Evolutionary conservation across 2,888 invertebrate genomes (phyloP).

Genomic region (Aspidapion aeneum): DNA sequence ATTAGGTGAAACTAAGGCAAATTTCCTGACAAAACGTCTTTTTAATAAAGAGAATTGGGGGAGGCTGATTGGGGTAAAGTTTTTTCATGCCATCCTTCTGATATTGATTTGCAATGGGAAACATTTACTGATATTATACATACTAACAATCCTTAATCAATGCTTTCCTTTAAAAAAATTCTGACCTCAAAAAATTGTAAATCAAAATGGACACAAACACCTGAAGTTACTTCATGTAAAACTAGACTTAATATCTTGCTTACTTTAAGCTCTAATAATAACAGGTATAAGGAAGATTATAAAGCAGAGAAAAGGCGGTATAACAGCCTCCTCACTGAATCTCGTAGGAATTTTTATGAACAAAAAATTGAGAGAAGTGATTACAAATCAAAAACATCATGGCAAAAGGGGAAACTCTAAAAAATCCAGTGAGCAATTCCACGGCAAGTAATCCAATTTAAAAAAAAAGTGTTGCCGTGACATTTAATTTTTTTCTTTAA

Average conservation of each 20-base stretch:
- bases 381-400: background rate
- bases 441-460: no score
- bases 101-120: background rate
- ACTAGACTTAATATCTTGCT: background rate
- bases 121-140: background rate
- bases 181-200: background rate
- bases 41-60: background rate
- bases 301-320: background rate
- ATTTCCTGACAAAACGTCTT: background rate
- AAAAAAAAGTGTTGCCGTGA: no score
- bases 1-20: background rate
- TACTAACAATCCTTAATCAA: background rate
- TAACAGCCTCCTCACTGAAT: background rate
- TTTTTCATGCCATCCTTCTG: background rate
- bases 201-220: background rate
- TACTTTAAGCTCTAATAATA: background rate
- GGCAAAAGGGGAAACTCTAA: no score
- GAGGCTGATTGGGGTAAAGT: background rate
- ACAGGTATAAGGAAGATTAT: background rate
- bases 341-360: background rate
- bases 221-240: background rate
- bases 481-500: no score
- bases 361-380: background rate
- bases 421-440: no score
- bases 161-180: background rate